Evolutionary conservation across 2,888 invertebrate species (phyloP), one percentile per base, ranked within the genome.

Genomic region (Limnephilus rhombicus): DNA sequence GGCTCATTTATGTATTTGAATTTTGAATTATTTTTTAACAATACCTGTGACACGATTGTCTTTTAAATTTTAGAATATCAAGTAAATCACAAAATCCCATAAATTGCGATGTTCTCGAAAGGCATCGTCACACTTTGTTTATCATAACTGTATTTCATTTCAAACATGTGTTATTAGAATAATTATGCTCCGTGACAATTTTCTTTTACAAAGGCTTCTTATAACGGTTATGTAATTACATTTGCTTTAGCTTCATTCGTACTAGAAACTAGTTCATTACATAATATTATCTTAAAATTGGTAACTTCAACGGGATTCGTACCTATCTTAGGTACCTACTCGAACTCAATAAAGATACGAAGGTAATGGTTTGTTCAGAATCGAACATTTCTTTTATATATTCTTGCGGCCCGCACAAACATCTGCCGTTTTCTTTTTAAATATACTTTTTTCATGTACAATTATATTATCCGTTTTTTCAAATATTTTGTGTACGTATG

Each of bases 111-210:
- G 87, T 49, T 68, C 87, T 87, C 53, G 80, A 90, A 85, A 90
- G 68, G 9, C 81, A 45, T 80, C 92, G 91, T 92, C 88, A 92
- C 92, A 90, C 85, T 89, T 68, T 31, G 82, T 89, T 31, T 80
- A 31, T 18, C 80, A 41, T 92, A 91, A 91, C 92, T 91, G 91
- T 91, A 81, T 87, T 91, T 90, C 80, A 80, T 80, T 89, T 89
- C 88, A 89, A n/a, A 85, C 82, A 80, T 90, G 45, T 90, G 89
- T 91, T 91, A 91, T 92, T 86, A 89, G 86, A 86, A 91, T 68
- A 68, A 24, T 86, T 92, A 92, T 82, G 82, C n/a, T 85, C 89
- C 92, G 82, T 92, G 92, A 92, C 92, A 92, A 85, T 80, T 89
- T 85, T 89, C 68, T 83, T 80, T 85, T 81, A 49, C 37, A 37